Evolutionary conservation across 1,140 invertebrate genomes (phyloP), one percentile per base, ranked within the genome.

Genomic region (Homarus americanus): DNA sequence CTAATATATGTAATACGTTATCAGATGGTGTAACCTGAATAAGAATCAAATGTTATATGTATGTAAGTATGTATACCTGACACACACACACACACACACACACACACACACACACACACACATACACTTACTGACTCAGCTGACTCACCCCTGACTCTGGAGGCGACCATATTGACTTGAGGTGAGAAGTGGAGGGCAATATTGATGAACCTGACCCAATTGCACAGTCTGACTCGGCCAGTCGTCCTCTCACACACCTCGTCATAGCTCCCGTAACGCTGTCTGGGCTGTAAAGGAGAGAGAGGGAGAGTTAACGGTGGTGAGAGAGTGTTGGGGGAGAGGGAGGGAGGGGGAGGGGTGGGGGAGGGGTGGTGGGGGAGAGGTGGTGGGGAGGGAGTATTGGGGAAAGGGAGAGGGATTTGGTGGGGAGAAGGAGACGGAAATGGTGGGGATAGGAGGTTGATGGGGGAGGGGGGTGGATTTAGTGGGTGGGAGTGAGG

Each of bases 121-220:
- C 12, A 63, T 4, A 1, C 9, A 69, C 63, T 69, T 28, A 9
- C n/a, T 32, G 17, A 69, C 63, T 69, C n/a, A 69, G 44, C 63
- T 63, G 0, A 80, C 91, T 91, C 58, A 91, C 91, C 91, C 80
- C 91, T 87, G 91, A 87, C 84, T 58, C 84, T 82, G n/a, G 91
- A 87, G 20, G 91, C 91, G 34, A 91, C 91, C 91, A 91, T 91
- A 78, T 91, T 91, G 84, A 91, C 91, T 41, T 82, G 83, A 3
- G 83, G 83, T 28, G 83, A 82, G 75, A 91, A 87, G 84, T 86
- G 83, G 24, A 80, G 38, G 41, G 83, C 58, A 49, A 73, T 75
- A 9, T 40, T 17, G 1, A 91, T 38, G 84, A 91, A 91, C 24
- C 91, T 53, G 12, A 91, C 91, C 91, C 91, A 91, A 69, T 91